Percentiles rank a stretch among this genome's conserved stretches.
phyloP scores from a whole-genome alignment of 2,113 vertebrate genomes.

The Trogon surrucura region DNA sequence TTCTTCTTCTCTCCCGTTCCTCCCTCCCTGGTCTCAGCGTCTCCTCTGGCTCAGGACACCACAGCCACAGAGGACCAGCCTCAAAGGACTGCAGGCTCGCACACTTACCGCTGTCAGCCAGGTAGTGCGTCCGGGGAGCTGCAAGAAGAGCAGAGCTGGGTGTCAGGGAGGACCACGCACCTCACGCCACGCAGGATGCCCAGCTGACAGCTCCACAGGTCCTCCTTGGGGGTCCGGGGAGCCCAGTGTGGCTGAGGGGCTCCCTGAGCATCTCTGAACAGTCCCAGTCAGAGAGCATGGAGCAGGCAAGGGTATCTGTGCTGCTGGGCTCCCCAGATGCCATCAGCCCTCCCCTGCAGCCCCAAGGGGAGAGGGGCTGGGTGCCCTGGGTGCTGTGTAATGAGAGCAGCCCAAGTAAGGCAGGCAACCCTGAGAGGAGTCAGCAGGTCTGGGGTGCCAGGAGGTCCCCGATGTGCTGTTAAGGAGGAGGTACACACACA shows the following conservation, averaged over 20 bases:
- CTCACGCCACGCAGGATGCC: fast-evolving
- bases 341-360: fast-evolving
- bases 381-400: background rate
- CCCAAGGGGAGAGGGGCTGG: background rate
- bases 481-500: background rate
- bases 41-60: background rate
- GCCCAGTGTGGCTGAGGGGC: background rate
- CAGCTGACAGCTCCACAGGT: fast-evolving
- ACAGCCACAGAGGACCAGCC: fast-evolving
- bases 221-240: fast-evolving
- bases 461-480: background rate
- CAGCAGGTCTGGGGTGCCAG: background rate
- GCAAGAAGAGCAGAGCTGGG: constrained; percentile 48
- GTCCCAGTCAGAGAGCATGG: background rate
- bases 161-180: background rate
- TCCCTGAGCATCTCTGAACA: background rate
- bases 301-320: fast-evolving
- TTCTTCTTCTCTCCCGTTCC: background rate
- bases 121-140: constrained; percentile 90
- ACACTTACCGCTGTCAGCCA: constrained; percentile 89
- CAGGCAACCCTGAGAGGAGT: background rate
- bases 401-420: fast-evolving
- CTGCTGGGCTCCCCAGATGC: background rate
- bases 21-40: background rate
- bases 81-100: background rate